Percentiles rank a stretch among this genome's conserved stretches.
phyloP scores from a whole-genome alignment of 2,797 vertebrate genomes.

The Acrocephalus scirpaceus region DNA sequence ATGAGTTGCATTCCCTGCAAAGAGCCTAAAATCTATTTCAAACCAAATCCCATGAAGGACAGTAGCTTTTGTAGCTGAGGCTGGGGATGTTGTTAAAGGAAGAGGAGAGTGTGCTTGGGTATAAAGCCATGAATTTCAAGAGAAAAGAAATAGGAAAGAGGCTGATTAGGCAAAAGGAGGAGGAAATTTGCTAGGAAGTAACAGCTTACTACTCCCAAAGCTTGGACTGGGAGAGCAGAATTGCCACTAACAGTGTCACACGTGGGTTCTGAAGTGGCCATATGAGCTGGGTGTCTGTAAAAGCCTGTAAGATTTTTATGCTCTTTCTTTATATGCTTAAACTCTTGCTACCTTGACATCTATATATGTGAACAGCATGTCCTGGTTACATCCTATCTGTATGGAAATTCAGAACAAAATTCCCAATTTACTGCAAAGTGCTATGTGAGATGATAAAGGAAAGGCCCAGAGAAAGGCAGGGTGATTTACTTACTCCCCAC shows the following conservation, averaged over 20 bases:
- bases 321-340: background rate
- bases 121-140: background rate
- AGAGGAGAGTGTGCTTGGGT: background rate
- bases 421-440: background rate
- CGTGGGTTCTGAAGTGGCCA: fast-evolving
- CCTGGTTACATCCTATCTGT: background rate
- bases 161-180: background rate
- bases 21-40: background rate
- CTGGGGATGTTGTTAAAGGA: background rate
- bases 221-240: background rate
- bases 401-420: background rate
- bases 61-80: background rate
- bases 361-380: fast-evolving
- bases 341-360: background rate
- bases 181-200: background rate
- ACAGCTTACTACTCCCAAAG: background rate
- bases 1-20: background rate
- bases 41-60: background rate
- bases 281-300: background rate
- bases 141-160: background rate
- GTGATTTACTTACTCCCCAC: background rate
- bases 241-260: background rate
- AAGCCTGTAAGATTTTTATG: background rate
- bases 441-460: background rate
- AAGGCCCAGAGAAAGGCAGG: background rate